Base-by-base conservation (phyloP, 2,888 invertebrate genomes). In the Athalia rosae region DNA sequence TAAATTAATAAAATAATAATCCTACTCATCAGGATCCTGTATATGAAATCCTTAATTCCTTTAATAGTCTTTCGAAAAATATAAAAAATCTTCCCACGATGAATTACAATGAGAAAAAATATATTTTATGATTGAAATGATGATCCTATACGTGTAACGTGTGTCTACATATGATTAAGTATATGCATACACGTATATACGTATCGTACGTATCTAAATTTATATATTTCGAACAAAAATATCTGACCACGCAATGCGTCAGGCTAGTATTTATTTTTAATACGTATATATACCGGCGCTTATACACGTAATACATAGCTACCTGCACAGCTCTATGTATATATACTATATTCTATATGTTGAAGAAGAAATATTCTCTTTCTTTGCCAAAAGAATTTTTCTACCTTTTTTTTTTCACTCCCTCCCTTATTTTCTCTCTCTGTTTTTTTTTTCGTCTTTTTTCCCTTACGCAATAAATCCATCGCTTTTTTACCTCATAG, bases 251-350 rank as follows among this genome's bases (percentile, higher is more conserved):
- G 74, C 41, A 48, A 74, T 74, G 74, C 74, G 74, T 74, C 74
- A 74, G 56, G 45, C 74, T 47, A 62, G 74, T 62, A 62, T 74
- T 74, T 74, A 74, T 74, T 74, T 74, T 74, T 62, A 62, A 74
- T 50, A 74, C 47, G 59, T n/a, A 11, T 59, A 53, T 9, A 9
- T 59, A 41, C 6, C 15, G 62, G 66, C 66, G 66, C 66, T 48
- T 66, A 15, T 13, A 53, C 3, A 53, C 4, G 4, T 4, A 9
- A 11, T 53, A 3, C 11, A 53, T 3, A 53, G n/a, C n/a, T n/a
- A n/a, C n/a, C n/a, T n/a, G n/a, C n/a, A n/a, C n/a, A n/a, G n/a
- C n/a, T 11, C 8, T 50, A 9, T 11, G 13, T 59, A 59, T 6
- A n/a, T 59, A 59, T 15, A 4, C 7, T 13, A n/a, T 8, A 4